A percentile compares a stretch with the other conserved stretches of the same genome.
Evolutionary conservation across 2,888 invertebrate species (phyloP).

Genomic region (Vanessa cardui): DNA sequence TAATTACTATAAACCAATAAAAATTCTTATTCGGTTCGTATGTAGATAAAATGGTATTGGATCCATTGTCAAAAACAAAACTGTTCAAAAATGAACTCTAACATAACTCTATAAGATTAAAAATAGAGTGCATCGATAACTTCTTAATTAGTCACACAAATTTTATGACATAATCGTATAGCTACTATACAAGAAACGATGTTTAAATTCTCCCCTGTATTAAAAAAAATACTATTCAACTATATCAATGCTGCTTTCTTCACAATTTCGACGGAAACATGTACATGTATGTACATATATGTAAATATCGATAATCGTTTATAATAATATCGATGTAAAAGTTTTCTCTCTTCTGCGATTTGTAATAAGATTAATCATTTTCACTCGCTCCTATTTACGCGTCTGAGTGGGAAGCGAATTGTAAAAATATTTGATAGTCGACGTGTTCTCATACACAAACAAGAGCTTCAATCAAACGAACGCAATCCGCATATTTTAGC

Average conservation of each 20-base stretch:
- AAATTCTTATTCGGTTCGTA: conserved; percentile 29
- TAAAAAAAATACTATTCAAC: too few relatives aligned
- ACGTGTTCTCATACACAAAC: conserved; percentile 17
- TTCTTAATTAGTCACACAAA: conserved; percentile 34
- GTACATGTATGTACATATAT: background rate
- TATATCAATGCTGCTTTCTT: too few relatives aligned
- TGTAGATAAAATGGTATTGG: conserved; percentile 20
- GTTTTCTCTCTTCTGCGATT: background rate
- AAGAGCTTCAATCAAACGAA: conserved; percentile 4
- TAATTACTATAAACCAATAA: conserved; percentile 35
- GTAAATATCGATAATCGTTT: background rate
- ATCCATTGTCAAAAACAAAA: background rate
- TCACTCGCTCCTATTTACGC: conserved; percentile 16
- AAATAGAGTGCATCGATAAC: background rate
- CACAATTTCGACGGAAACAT: background rate
- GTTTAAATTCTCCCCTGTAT: background rate
- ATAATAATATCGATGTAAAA: background rate
- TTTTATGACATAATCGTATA: conserved; percentile 21
- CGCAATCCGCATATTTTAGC: background rate
- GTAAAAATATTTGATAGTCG: conserved; percentile 24
- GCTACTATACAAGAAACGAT: conserved; percentile 9
- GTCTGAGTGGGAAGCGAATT: conserved; percentile 23
- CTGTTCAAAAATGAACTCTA: conserved; percentile 17
- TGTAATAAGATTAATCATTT: conserved; percentile 12
- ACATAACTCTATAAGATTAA: conserved; percentile 5